These are phyloP conservation scores for Heliconius cydno DNA, from an alignment of 2,888 invertebrate genomes.

Conservation along the genomic window DNA sequence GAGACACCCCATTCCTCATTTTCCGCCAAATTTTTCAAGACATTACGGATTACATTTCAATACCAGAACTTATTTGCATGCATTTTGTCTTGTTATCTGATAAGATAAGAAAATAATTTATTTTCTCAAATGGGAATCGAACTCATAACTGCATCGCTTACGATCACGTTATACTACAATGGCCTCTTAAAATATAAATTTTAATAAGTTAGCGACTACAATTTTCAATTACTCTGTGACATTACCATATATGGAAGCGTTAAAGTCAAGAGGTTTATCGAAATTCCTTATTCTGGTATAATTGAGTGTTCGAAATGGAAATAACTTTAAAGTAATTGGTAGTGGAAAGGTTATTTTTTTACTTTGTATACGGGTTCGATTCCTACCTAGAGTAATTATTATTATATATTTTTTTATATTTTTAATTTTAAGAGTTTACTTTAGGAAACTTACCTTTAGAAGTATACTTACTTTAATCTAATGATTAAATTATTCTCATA, in stretches of 20 bases:
- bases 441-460: too few relatives aligned
- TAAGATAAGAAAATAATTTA: background rate
- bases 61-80: background rate
- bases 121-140: background rate
- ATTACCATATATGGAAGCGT: slow-evolving; percentile 16
- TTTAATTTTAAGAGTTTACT: background rate
- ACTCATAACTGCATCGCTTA: background rate
- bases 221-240: slow-evolving; percentile 27
- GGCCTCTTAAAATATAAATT: background rate
- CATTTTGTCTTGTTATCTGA: background rate
- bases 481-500: too few relatives aligned
- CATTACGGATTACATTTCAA: background rate
- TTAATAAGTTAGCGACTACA: background rate
- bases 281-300: slow-evolving; percentile 35
- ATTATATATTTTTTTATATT: background rate
- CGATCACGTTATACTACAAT: background rate
- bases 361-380: background rate
- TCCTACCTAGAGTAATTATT: background rate
- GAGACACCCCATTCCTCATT: too few relatives aligned
- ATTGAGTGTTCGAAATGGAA: slow-evolving; percentile 21
- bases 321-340: background rate
- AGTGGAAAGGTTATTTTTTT: background rate
- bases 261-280: slow-evolving; percentile 32
- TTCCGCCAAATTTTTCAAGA: background rate
- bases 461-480: too few relatives aligned